phyloP scores from a whole-genome alignment of 1,140 invertebrate species.

The Lucilia sericata region DNA sequence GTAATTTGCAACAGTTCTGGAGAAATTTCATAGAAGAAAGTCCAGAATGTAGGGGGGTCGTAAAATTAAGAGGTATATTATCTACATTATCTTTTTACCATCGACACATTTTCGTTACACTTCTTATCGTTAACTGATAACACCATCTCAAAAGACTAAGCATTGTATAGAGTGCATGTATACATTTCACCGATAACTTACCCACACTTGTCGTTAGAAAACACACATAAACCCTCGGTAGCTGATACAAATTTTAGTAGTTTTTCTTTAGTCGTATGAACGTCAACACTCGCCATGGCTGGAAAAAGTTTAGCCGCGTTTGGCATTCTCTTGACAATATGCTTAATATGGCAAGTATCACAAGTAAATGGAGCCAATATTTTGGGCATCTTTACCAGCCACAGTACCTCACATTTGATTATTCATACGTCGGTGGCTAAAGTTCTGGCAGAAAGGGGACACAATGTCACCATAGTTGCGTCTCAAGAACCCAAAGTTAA shows the following conservation, averaged over 20 bases:
- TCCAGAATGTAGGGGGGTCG: too few species aligned
- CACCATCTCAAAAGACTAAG: background rate
- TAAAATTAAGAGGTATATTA: too few species aligned
- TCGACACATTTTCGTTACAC: background rate
- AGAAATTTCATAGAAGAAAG: too few species aligned
- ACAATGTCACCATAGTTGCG: constrained; percentile 61
- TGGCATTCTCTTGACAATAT: background rate
- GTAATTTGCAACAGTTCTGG: too few species aligned
- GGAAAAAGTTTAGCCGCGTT: background rate
- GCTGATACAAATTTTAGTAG: background rate
- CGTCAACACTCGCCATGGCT: background rate
- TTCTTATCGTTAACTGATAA: background rate
- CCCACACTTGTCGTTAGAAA: too few species aligned
- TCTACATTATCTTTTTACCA: too few species aligned
- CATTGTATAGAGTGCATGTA: too few species aligned
- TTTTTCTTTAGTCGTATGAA: background rate
- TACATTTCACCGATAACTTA: too few species aligned
- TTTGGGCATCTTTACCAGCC: constrained; percentile 63
- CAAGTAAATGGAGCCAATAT: constrained; percentile 55
- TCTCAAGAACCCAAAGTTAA: constrained; percentile 57
- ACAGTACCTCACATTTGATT: constrained; percentile 63
- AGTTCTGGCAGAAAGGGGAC: constrained; percentile 59
- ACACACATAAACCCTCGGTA: background rate
- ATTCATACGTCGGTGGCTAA: constrained; percentile 61
- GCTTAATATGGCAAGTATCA: background rate